These are phyloP conservation scores for Gallinago solitaria DNA, from an alignment of 2,797 vertebrate genomes.

Conservation along the genomic window DNA sequence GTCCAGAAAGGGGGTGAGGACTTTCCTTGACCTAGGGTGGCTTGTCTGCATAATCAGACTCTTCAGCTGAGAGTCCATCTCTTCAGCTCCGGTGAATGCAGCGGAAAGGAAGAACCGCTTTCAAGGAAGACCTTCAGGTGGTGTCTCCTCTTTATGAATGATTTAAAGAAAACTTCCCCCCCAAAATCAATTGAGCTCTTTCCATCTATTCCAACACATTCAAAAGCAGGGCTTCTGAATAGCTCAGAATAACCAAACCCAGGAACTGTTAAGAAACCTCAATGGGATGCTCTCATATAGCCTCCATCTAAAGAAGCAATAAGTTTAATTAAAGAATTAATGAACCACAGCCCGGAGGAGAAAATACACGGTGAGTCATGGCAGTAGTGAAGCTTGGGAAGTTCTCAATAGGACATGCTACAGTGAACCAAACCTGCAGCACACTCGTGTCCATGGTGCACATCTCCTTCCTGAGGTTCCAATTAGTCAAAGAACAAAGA, in stretches of 20 bases:
- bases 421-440: not conserved
- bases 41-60: not conserved
- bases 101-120: not conserved
- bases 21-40: not conserved
- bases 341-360: not conserved
- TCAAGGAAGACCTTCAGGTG: not conserved
- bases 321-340: not conserved
- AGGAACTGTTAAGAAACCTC: not conserved
- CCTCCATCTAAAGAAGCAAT: not conserved
- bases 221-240: not conserved
- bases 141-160: not conserved
- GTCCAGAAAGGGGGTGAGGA: not conserved
- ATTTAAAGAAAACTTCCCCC: not conserved
- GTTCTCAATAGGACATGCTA: not conserved
- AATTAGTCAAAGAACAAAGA: not conserved
- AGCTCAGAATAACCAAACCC: not conserved
- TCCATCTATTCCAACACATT: not conserved
- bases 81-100: not conserved
- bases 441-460: rapidly evolving
- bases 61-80: not conserved
- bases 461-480: constrained; percentile 3
- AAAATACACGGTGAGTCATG: not conserved
- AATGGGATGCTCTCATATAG: not conserved
- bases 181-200: not conserved
- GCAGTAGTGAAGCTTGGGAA: not conserved